These are phyloP conservation scores for Rhinogobius similis DNA, from an alignment of 2,113 vertebrate genomes.

Conservation along the genomic window DNA sequence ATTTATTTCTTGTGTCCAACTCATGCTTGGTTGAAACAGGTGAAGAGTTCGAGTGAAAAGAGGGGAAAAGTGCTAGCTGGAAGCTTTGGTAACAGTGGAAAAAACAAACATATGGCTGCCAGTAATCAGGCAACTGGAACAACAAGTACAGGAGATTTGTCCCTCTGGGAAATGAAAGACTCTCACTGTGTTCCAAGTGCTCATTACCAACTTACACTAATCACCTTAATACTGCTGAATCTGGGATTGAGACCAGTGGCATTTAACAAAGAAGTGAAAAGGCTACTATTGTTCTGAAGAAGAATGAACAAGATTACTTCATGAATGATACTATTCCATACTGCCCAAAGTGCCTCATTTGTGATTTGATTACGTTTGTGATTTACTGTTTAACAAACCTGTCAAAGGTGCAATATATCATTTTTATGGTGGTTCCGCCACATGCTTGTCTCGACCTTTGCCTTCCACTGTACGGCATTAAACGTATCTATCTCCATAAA, in stretches of 20 bases:
- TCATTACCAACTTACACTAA: slow-evolving; percentile 1
- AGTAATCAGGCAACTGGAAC: slow-evolving; percentile 58
- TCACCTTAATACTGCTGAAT: slow-evolving; percentile 2
- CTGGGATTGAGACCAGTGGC: neutral
- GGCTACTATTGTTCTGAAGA: slow-evolving; percentile 1
- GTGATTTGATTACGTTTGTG: neutral
- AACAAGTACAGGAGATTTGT: slow-evolving; percentile 50
- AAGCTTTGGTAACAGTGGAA: slow-evolving; percentile 64
- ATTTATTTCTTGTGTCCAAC: slow-evolving; percentile 7
- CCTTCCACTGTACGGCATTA: too few relatives aligned
- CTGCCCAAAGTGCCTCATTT: neutral
- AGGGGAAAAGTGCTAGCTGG: slow-evolving; percentile 54
- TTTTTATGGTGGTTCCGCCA: too few relatives aligned
- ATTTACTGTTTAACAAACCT: neutral
- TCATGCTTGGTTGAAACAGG: slow-evolving; percentile 59
- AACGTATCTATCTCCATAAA: too few relatives aligned
- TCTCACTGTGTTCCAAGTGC: neutral
- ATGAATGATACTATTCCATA: neutral
- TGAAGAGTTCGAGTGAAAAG: slow-evolving; percentile 80
- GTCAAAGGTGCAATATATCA: too few relatives aligned
- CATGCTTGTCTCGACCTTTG: too few relatives aligned
- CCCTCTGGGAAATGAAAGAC: slow-evolving; percentile 9
- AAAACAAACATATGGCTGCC: slow-evolving; percentile 54
- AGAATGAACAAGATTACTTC: neutral
- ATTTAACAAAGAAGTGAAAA: neutral